Evolutionary conservation across 2,888 invertebrate genomes (phyloP).

Genomic region (Spilosoma lubricipeda): DNA sequence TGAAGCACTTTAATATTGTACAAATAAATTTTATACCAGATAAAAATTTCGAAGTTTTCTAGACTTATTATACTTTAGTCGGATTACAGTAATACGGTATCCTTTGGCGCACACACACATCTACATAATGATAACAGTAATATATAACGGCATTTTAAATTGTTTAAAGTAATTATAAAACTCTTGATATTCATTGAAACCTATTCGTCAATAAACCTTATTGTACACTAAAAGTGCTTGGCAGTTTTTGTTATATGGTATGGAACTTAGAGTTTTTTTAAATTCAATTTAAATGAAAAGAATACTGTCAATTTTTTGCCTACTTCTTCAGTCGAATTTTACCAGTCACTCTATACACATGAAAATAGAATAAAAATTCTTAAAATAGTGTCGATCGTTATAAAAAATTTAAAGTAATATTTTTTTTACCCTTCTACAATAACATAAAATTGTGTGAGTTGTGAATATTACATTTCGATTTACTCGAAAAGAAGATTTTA

Average conservation of each 20-base stretch:
- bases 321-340: conserved; percentile 49
- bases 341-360: conserved; percentile 51
- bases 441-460: conserved; percentile 1
- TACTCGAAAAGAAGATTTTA: neutral
- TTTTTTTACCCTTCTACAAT: neutral
- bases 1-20: neutral
- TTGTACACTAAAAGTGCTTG: neutral
- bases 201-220: neutral
- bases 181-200: neutral
- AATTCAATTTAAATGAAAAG: conserved; percentile 22
- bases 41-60: neutral
- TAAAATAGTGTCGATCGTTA: conserved; percentile 51
- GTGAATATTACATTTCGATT: conserved; percentile 1
- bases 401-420: conserved; percentile 32
- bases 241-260: neutral
- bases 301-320: conserved; percentile 23
- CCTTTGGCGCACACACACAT: neutral
- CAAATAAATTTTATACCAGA: neutral
- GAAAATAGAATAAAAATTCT: conserved; percentile 60
- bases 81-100: neutral
- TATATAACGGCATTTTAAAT: neutral
- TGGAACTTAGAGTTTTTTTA: conserved; percentile 24
- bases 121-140: neutral
- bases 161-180: neutral
- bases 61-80: neutral